Percentiles rank a stretch among this genome's conserved stretches.
phyloP scores from a whole-genome alignment of 2,113 vertebrate genomes.

The Caranx ignobilis region DNA sequence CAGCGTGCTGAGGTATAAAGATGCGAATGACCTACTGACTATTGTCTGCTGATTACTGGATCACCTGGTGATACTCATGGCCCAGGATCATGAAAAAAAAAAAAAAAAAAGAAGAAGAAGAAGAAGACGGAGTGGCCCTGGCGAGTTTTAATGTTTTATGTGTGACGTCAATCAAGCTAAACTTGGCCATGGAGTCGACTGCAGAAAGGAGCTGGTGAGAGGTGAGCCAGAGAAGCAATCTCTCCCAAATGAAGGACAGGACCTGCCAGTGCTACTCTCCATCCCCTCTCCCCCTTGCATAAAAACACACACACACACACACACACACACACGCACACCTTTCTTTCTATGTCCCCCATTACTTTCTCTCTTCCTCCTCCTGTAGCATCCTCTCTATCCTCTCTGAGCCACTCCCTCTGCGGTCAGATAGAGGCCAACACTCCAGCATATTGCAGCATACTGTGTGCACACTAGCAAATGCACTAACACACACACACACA shows the following conservation, averaged over 20 bases:
- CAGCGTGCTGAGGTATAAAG: neutral
- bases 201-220: conserved; percentile 43
- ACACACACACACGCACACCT: neutral
- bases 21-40: neutral
- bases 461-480: conserved; percentile 38
- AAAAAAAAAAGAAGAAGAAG: neutral
- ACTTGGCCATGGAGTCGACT: conserved; percentile 41
- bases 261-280: conserved; percentile 49
- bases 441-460: conserved; percentile 75
- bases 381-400: conserved; percentile 52
- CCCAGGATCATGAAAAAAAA: neutral
- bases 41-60: neutral
- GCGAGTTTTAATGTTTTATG: conserved; percentile 39
- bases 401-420: conserved; percentile 75
- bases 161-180: conserved; percentile 40
- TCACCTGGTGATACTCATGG: neutral
- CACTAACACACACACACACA: conserved; percentile 9
- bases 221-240: conserved; percentile 56
- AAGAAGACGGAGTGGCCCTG: neutral
- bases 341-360: conserved; percentile 26
- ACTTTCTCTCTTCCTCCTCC: conserved; percentile 56
- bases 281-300: conserved; percentile 27
- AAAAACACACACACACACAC: conserved; percentile 26
- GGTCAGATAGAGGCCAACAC: conserved; percentile 82
- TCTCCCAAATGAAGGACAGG: conserved; percentile 54